A percentile compares a stretch with the other conserved stretches of the same genome.
Conservation (phyloP, 1,140 invertebrate species). For the Pentalonia nigronervosa region DNA sequence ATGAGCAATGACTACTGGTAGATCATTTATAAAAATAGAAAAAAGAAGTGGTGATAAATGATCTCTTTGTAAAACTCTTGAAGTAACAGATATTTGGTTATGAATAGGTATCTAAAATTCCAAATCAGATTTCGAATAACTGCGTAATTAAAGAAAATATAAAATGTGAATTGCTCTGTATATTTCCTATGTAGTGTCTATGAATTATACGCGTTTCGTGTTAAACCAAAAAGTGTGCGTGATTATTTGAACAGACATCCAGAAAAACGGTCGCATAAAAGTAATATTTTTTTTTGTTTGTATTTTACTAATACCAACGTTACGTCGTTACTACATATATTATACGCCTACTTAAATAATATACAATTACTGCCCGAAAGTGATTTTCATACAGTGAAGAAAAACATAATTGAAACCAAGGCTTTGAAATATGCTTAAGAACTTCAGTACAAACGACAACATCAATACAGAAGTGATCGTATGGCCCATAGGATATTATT, state of each 20-base stretch:
- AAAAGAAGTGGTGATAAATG: too few species aligned
- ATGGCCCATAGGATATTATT: not conserved
- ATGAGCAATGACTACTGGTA: too few species aligned
- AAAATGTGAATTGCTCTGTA: too few species aligned
- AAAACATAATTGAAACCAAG: not conserved
- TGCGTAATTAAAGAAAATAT: too few species aligned
- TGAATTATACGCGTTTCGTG: too few species aligned
- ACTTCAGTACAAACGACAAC: not conserved
- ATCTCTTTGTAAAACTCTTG: too few species aligned
- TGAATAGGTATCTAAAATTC: too few species aligned
- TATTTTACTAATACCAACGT: not conserved
- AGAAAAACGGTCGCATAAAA: not conserved
- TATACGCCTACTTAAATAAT: not conserved
- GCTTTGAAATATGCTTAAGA: not conserved
- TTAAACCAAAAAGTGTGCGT: too few species aligned
- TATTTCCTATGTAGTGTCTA: too few species aligned
- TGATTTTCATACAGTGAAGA: not conserved
- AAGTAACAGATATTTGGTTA: too few species aligned
- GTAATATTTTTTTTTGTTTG: not conserved
- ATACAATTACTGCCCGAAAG: not conserved
- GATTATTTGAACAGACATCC: not conserved
- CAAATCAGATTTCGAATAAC: too few species aligned
- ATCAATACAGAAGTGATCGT: constrained; percentile 27
- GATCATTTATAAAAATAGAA: too few species aligned
- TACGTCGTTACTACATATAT: not conserved